These are phyloP conservation scores for Dasysyrphus tricinctus DNA, from an alignment of 2,888 invertebrate genomes.

Conservation along the genomic window DNA sequence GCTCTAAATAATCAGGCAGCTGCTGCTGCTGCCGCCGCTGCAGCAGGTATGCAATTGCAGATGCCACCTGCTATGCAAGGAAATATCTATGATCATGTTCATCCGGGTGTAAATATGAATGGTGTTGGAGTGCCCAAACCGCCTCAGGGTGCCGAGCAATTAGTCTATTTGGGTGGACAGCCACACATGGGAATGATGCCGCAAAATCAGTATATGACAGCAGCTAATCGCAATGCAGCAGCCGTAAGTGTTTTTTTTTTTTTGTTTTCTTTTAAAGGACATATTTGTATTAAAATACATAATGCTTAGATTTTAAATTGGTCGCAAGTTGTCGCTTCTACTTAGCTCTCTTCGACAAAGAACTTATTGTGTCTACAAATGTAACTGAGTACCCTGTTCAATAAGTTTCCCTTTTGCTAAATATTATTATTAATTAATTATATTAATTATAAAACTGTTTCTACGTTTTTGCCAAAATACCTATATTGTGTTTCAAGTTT, in stretches of 20 bases:
- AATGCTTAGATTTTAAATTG: no score
- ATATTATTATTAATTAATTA: no score
- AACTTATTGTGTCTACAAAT: no score
- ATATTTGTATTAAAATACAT: no score
- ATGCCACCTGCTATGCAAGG: constrained; percentile 81
- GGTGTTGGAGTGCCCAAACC: constrained; percentile 79
- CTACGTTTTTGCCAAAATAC: no score
- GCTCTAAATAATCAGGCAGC: constrained; percentile 81
- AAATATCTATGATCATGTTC: constrained; percentile 83
- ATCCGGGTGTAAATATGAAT: constrained; percentile 80
- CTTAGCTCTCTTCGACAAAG: no score
- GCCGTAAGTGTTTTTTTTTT: constrained; percentile 80
- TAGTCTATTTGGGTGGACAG: constrained; percentile 82
- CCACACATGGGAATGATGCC: constrained; percentile 82
- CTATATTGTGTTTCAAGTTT: no score
- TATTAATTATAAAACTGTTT: no score
- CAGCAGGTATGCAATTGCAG: constrained; percentile 81
- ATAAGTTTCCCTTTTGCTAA: no score
- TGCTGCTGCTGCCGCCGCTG: constrained; percentile 79
- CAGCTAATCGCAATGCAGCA: constrained; percentile 82
- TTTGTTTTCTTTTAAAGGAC: neutral
- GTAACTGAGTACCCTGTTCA: no score
- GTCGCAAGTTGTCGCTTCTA: no score
- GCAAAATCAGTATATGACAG: constrained; percentile 83
- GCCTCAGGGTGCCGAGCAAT: constrained; percentile 80